phyloP scores from a whole-genome alignment of 2,888 invertebrate genomes.

The Cataglyphis rosenhaueri region DNA sequence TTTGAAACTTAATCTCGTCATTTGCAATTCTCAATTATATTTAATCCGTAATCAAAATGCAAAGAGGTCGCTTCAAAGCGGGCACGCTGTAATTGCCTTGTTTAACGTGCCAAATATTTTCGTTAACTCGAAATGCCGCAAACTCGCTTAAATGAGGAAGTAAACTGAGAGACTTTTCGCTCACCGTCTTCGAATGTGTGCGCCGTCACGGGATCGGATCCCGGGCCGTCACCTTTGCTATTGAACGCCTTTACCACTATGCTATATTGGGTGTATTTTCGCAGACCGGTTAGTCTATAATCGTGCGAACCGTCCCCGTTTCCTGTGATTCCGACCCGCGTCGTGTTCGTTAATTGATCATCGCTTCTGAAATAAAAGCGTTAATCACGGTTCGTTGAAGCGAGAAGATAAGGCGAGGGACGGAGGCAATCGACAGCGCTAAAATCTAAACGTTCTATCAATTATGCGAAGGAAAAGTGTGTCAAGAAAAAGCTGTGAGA shows the following conservation, averaged over 20 bases:
- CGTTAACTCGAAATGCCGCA: constrained; percentile 3
- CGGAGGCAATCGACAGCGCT: constrained; percentile 22
- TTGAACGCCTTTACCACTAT: constrained; percentile 95
- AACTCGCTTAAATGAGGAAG: neutral
- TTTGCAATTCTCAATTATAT: constrained; percentile 51
- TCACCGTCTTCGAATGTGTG: constrained; percentile 94
- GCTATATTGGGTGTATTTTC: constrained; percentile 93
- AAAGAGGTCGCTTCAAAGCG: constrained; percentile 39
- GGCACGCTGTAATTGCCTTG: constrained; percentile 37
- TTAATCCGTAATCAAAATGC: constrained; percentile 46
- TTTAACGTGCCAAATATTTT: constrained; percentile 40
- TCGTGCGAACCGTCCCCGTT: constrained; percentile 85
- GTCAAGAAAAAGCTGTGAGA: neutral
- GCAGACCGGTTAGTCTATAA: constrained; percentile 89
- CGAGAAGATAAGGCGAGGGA: constrained; percentile 65
- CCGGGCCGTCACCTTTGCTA: constrained; percentile 94
- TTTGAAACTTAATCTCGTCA: constrained; percentile 52
- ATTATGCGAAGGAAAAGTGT: neutral
- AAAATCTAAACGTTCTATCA: constrained; percentile 8
- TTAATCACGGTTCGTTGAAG: constrained; percentile 51
- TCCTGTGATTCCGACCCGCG: constrained; percentile 84
- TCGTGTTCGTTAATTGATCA: constrained; percentile 80
- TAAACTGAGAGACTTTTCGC: constrained; percentile 64
- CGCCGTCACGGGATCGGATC: constrained; percentile 92
- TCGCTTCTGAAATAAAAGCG: constrained; percentile 75